Base-by-base conservation (phyloP, 2,797 vertebrate genomes). In the Meda fulgida region DNA sequence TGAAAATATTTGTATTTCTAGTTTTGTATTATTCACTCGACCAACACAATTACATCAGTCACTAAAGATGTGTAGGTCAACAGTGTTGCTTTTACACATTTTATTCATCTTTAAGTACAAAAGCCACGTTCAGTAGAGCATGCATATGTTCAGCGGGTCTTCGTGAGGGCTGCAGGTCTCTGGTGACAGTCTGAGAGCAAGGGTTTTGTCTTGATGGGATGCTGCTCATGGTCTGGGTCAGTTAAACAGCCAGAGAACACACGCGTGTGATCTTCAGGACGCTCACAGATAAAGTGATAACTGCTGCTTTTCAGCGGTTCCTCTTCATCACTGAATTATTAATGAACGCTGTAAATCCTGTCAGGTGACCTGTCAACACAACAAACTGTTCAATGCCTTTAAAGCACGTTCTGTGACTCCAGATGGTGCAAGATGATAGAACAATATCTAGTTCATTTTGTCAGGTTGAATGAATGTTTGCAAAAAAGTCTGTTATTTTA, bases 271-370 rank as follows among this genome's bases (percentile, higher is more conserved):
- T 84, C 78, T 88, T n/a, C 78, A 81, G 81, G 83, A 21, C 26
- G 38, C 75, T 60, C 65, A n/a, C 73, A 86, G 76, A 86, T 87
- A 58, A 86, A 58, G 58, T 84, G 38, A 78, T 81, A 88, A 84
- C 36, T 71, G 83, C 71, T 80, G 81, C 46, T 73, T 84, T 88
- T 83, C 77, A 85, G 1, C 3, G 0, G 8, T 80, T 66, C 63
- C 46, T 81, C 75, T 75, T 67, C 29, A 72, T 81, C 80, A 71
- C n/a, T 71, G 80, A 51, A 81, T 72, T 72, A 81, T 60, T 81
- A 38, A 70, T 67, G 38, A 67, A 51, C 2, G 19, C 13, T 14
- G 7, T 67, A 23, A 53, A 69, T 80, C 60, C 78, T 69, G 78
- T 66, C 26, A 66, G 26, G 3, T n/a, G 3, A 7, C 40, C 78